Base-by-base conservation (phyloP, 2,888 invertebrate genomes). In the Agrotis clavis region DNA sequence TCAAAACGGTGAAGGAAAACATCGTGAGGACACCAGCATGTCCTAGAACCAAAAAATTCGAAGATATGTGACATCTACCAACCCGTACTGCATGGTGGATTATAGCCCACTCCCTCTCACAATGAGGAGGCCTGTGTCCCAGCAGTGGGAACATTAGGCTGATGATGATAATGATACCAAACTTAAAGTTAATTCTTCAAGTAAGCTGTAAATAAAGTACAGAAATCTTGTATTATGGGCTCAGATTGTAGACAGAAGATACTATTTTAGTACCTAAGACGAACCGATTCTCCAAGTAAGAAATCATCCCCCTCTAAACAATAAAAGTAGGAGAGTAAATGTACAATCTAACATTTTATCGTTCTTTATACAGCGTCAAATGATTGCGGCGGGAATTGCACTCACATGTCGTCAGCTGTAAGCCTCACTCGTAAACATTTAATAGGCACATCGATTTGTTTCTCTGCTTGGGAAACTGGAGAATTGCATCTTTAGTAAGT, bases 401-500 rank as follows among this genome's bases (percentile, higher is more conserved):
- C 67, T 69, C 84, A 74, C 82, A 71, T 83, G 75, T 82, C 79
- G 76, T 72, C 67, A 75, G 63, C 72, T 71, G 59, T 82, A 87
- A 85, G 88, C 88, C 88, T 82, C 73, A 75, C 67, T 86, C 86
- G 86, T 91, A 92, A 92, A 91, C 90, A 90, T 87, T 91, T 90
- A 92, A 91, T 90, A 89, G 90, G 82, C 85, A 83, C 75, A 86
- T 85, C 87, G 87, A 91, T 91, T 91, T 91, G 90, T 69, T 50
- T 13, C 53, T 62, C 47, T 53, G 16, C 11, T 41, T 5, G 45
- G 21, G 19, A 62, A 54, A 56, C 51, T 13, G 25, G 18, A 25
- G 60, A 65, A 78, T 50, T 54, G 63, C 35, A 35, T 60, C 13
- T 9, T 48, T 16, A 45, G 41, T 64, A 19, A 57, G 41, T 63